Evolutionary conservation across 1,140 invertebrate species (phyloP), one percentile per base, ranked within the genome.

Genomic region (Grapholita molesta): DNA sequence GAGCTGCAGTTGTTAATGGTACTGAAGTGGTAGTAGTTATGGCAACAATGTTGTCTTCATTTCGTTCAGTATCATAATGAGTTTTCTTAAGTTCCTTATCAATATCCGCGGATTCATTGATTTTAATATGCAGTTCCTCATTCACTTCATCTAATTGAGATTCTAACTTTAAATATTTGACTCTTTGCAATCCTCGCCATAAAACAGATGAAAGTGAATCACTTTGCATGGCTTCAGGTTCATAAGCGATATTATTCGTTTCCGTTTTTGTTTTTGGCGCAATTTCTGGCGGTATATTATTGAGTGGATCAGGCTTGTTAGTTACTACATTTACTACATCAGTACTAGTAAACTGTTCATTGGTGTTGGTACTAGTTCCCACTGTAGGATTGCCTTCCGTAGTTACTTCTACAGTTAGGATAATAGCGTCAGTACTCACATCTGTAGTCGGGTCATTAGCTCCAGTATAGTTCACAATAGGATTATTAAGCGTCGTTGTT

Each of bases 141-240:
- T 82, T 88, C 11, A 85, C 77, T 76, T 87, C 74, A 21, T 86
- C 88, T 67, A 84, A 66, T 79, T 74, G 84, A 42, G 78, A 81
- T 74, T 82, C 74, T 72, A 85, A 69, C 80, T 88, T 88, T 73
- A 83, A 67, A 76, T 91, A 89, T 71, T 87, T 82, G 70, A 89
- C 83, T 70, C 84, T 90, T 83, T 86, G 87, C 53, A 88, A 67
- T 64, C 89, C 89, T 52, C 88, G 90, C 55, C 85, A 81, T 69
- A 87, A 85, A 33, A 89, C 79, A 12, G 84, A 92, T 52, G 86
- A 83, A 81, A 80, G 91, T 70, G 88, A 83, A 82, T 93, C 92
- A 69, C 83, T 76, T 83, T 93, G 92, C 82, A 93, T 88, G 64
- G 82, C 71, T 61, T 82, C 76, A 25, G 87, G 89, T 24, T 90